These are phyloP conservation scores for Cylloceria caligata DNA, from an alignment of 2,888 invertebrate species.

Conservation along the genomic window DNA sequence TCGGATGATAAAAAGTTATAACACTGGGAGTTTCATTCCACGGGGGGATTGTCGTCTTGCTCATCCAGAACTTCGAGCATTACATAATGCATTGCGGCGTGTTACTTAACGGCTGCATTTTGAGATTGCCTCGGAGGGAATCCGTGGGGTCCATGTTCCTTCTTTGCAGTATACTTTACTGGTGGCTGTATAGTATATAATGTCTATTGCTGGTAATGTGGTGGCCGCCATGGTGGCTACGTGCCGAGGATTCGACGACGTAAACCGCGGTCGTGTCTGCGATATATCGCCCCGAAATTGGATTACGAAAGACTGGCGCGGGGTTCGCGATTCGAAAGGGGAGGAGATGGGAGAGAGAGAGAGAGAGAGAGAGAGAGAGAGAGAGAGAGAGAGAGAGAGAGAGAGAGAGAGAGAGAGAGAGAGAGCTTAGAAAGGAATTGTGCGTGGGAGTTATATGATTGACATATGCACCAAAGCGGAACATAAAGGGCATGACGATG, in stretches of 20 bases:
- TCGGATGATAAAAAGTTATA: not conserved
- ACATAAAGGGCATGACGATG: constrained; percentile 6
- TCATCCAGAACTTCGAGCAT: constrained; percentile 8
- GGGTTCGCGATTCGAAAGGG: not conserved
- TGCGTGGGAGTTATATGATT: constrained; percentile 45
- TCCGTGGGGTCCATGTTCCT: not conserved
- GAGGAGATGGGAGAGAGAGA: constrained; percentile 9
- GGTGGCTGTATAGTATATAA: constrained; percentile 4
- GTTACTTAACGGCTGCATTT: constrained; percentile 64
- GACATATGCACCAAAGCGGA: constrained; percentile 6
- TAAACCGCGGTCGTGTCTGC: constrained; percentile 46
- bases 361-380: constrained; percentile 5
- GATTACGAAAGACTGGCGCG: constrained; percentile 49
- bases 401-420: constrained; percentile 3
- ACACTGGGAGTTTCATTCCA: not conserved
- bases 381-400: constrained; percentile 5
- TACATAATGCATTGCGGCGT: constrained; percentile 63
- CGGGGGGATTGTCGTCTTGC: not conserved
- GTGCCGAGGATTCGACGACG: constrained; percentile 47
- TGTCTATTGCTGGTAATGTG: constrained; percentile 15
- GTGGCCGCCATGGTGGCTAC: constrained; percentile 16
- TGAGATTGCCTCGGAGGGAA: constrained; percentile 52
- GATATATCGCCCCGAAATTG: constrained; percentile 52
- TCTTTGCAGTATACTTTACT: constrained; percentile 1
- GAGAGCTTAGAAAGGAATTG: constrained; percentile 3